These are phyloP conservation scores for Radopholus similis DNA, from an alignment of 1,140 invertebrate species.

Conservation along the genomic window DNA sequence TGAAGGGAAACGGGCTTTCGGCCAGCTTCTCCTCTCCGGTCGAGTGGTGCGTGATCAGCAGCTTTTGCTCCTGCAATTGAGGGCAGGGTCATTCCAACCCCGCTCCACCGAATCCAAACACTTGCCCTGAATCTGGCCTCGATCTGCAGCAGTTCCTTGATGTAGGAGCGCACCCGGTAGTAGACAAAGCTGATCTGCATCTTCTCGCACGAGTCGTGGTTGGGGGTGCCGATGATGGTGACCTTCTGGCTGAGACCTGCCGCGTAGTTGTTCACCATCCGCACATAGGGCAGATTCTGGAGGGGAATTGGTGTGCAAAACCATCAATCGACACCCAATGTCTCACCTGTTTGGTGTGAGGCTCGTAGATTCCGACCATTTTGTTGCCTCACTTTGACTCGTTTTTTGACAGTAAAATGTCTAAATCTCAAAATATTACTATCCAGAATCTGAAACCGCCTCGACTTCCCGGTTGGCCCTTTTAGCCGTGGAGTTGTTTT, in stretches of 20 bases:
- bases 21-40: not conserved
- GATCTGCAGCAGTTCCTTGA: not conserved
- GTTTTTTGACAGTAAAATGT: too few species aligned
- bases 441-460: too few species aligned
- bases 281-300: not conserved
- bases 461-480: too few species aligned
- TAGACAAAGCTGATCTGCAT: not conserved
- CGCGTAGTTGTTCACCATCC: not conserved
- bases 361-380: not conserved
- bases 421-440: too few species aligned
- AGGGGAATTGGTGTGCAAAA: not conserved
- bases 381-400: too few species aligned
- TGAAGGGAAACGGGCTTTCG: not conserved
- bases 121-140: not conserved
- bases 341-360: not conserved
- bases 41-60: not conserved
- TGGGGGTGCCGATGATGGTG: not conserved
- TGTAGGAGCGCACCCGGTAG: not conserved
- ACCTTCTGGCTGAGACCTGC: not conserved
- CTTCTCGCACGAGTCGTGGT: not conserved
- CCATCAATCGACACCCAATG: not conserved
- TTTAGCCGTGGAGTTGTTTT: too few species aligned
- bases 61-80: not conserved
- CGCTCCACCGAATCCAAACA: too few species aligned
- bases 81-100: not conserved